These are phyloP conservation scores for Conops quadrifasciatus DNA, from an alignment of 2,888 invertebrate genomes.

Conservation along the genomic window DNA sequence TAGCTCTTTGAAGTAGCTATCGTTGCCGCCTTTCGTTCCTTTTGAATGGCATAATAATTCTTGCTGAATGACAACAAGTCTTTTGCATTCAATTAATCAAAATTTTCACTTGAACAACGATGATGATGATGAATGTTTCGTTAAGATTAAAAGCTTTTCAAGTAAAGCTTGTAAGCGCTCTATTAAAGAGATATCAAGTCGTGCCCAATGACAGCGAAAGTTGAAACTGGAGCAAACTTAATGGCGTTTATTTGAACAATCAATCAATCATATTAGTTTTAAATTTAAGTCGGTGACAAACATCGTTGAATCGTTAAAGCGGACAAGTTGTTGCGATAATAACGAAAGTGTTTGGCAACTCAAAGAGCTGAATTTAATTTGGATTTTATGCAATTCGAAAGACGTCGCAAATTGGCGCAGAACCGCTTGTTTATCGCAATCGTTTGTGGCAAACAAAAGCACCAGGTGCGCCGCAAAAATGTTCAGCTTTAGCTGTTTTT, in stretches of 20 bases:
- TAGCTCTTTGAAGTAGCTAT: too few species aligned
- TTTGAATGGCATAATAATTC: conserved; percentile 31
- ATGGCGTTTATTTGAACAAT: conserved; percentile 24
- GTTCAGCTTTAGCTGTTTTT: not conserved
- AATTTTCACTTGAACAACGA: not conserved
- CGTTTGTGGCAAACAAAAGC: not conserved
- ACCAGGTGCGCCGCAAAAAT: not conserved
- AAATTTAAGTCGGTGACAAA: conserved; percentile 9
- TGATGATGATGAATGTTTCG: not conserved
- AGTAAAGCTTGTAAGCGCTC: too few species aligned
- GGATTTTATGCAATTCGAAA: not conserved
- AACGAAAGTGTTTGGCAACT: conserved; percentile 18
- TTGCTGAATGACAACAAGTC: conserved; percentile 29
- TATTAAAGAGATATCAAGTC: too few species aligned
- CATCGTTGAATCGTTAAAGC: not conserved
- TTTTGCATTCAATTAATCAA: conserved; percentile 28
- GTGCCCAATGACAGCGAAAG: not conserved
- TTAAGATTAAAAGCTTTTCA: too few species aligned
- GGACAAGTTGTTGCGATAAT: not conserved
- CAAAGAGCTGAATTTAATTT: conserved; percentile 14
- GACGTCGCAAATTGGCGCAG: not conserved
- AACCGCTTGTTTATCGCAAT: not conserved
- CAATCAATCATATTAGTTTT: conserved; percentile 28
- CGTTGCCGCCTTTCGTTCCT: not conserved
- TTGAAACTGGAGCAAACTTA: not conserved